Evolutionary conservation across 2,113 vertebrate species (phyloP), one percentile per base, ranked within the genome.

Genomic region (Apodemus speciosus): DNA sequence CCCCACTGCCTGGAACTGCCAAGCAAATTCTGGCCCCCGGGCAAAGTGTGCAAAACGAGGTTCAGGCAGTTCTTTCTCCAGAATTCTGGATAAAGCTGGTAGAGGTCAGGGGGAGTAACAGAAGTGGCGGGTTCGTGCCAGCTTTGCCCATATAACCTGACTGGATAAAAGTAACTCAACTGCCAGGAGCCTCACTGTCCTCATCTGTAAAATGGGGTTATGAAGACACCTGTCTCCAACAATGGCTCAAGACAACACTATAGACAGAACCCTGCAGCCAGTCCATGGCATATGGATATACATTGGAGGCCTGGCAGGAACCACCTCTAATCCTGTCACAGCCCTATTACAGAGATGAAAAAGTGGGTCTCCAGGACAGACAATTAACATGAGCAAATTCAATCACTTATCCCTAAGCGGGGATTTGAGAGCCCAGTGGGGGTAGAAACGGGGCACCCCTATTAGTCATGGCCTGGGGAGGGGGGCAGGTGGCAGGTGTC

Each of bases 1-100:
- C 35, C 40, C 1, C 1, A 38, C n/a, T 2, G 0, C 30, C 51
- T 0, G 16, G 71, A 58, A 46, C 40, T 20, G 0, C 4, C 1
- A 46, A 66, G 86, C 72, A 15, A 69, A 71, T 49, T 27, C 21
- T 51, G 40, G 15, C 27, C 64, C 43, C 56, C 0, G 0, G 83
- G 21, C 0, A 62, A 25, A 4, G 0, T 2, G 21, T 20, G 79
- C 23, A 60, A 38, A 58, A n/a, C 21, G 2, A 0, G 43, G 11
- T 7, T 0, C 23, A 30, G 62, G 38, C n/a, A 38, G n/a, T 32
- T 32, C 30, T 66, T 66, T 32, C 13, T 66, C 62, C 16, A 1
- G 0, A n/a, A 7, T 73, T 90, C 94, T 76, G 64, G 76, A 72
- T 76, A 81, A n/a, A 90, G 46, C 68, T 21, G 2, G 76, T 27